These are phyloP conservation scores for Micromesistius poutassou DNA, from an alignment of 2,797 vertebrate genomes.

Conservation along the genomic window DNA sequence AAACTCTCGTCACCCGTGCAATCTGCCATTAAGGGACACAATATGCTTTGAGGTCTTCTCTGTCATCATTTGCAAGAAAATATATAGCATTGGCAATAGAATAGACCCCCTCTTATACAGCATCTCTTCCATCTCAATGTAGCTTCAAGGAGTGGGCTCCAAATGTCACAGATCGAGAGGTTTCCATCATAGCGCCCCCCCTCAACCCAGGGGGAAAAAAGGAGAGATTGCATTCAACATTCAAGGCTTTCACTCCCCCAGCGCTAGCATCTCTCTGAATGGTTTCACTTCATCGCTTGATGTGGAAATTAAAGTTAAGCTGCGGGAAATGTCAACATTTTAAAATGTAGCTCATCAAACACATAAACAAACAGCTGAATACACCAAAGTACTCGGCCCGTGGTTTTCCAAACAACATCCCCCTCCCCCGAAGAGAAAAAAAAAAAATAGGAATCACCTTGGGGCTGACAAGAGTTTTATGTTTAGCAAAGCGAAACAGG, in stretches of 20 bases:
- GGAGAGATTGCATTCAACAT: slow-evolving; percentile 42
- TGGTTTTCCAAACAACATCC: neutral
- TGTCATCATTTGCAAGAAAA: slow-evolving; percentile 50
- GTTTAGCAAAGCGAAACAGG: slow-evolving; percentile 2
- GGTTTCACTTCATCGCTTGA: slow-evolving; percentile 45
- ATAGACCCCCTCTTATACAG: slow-evolving; percentile 31
- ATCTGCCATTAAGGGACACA: slow-evolving; percentile 53
- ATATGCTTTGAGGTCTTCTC: slow-evolving; percentile 53
- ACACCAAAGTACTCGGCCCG: slow-evolving; percentile 10
- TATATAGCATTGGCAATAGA: slow-evolving; percentile 46
- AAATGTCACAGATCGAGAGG: slow-evolving; percentile 47
- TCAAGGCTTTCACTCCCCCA: slow-evolving; percentile 38
- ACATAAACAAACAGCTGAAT: slow-evolving; percentile 17
- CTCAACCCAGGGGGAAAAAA: slow-evolving; percentile 21
- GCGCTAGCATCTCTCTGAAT: slow-evolving; percentile 32
- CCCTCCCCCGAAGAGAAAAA: neutral
- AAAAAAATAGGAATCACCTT: neutral
- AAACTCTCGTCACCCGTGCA: slow-evolving; percentile 37
- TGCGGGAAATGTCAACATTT: slow-evolving; percentile 52
- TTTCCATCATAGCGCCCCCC: slow-evolving; percentile 31
- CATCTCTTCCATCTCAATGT: slow-evolving; percentile 47
- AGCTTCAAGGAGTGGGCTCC: slow-evolving; percentile 44
- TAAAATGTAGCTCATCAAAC: slow-evolving; percentile 41
- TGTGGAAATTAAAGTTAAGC: slow-evolving; percentile 49
- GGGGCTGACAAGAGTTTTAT: neutral